phyloP scores from a whole-genome alignment of 2,113 vertebrate genomes.

The Myodes glareolus region DNA sequence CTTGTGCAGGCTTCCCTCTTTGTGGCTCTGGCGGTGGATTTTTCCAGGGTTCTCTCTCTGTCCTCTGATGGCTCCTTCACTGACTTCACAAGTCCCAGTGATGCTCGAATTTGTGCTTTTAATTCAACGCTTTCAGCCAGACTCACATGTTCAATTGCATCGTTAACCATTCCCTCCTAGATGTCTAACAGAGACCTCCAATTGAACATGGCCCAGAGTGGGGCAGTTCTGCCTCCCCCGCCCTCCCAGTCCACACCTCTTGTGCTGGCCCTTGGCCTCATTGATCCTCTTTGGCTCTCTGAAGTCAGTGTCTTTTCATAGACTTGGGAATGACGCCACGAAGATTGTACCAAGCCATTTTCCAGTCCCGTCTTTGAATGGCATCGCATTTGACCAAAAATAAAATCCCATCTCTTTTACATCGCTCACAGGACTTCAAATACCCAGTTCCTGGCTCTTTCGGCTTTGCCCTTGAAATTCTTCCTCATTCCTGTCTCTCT shows the following conservation, averaged over 20 bases:
- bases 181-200: background rate
- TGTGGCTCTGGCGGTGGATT: background rate
- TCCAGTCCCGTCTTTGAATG: background rate
- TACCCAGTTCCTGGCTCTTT: background rate
- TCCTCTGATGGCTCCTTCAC: background rate
- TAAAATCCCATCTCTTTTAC: background rate
- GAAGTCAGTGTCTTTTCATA: background rate
- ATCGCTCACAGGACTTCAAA: background rate
- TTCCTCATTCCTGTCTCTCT: background rate
- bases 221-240: background rate
- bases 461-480: background rate
- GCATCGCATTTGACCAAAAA: background rate
- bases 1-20: background rate
- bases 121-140: background rate
- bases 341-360: background rate
- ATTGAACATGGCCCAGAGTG: background rate
- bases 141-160: background rate
- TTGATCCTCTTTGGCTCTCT: background rate
- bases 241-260: background rate
- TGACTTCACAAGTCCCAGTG: background rate
- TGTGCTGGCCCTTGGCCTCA: background rate
- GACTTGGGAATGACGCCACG: background rate
- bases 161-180: background rate
- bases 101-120: background rate
- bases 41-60: background rate